Evolutionary conservation across 2,797 vertebrate genomes (phyloP), one percentile per base, ranked within the genome.

Genomic region (Salarias fasciatus): DNA sequence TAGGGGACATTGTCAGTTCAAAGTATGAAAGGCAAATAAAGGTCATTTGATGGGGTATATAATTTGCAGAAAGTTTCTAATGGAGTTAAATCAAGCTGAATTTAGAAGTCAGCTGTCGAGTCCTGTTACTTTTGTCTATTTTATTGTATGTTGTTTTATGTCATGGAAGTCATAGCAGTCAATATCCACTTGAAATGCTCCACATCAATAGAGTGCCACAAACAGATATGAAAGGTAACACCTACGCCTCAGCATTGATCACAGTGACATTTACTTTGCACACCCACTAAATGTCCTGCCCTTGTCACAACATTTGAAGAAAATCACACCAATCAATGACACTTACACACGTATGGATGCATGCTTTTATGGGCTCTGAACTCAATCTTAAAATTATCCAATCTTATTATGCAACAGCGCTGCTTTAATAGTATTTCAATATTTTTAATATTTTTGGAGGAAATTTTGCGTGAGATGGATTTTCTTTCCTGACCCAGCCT

Each of bases 211-310:
- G 13, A 78, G 79, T 62, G 69, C 85, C 92, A 91, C 88, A 73
- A 82, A 91, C 90, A 91, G 85, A 93, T 92, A 89, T 92, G 91
- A 92, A 92, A 93, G 86, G 86, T 87, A 90, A 93, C 87, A 91
- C 88, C 90, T 93, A 93, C 92, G 83, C 91, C 90, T 93, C 90
- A 77, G 82, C 92, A 95, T 95, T 94, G 95, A 96, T 96, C 94
- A 92, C 74, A 60, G 89, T 95, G 94, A 94, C 94, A 94, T 96
- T 97, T 95, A 93, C 94, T 92, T 92, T 93, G 90, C 89, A 83
- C 92, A 89, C 92, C 91, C 92, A 91, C 92, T 92, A 94, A 95
- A 95, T 92, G 90, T 91, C 90, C 90, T 92, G 88, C 84, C 86
- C 88, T 86, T 86, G 89, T 93, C 89, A 90, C 92, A 94, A 89